These are phyloP conservation scores for Mixornis gularis DNA, from an alignment of 2,113 vertebrate species.

Conservation along the genomic window DNA sequence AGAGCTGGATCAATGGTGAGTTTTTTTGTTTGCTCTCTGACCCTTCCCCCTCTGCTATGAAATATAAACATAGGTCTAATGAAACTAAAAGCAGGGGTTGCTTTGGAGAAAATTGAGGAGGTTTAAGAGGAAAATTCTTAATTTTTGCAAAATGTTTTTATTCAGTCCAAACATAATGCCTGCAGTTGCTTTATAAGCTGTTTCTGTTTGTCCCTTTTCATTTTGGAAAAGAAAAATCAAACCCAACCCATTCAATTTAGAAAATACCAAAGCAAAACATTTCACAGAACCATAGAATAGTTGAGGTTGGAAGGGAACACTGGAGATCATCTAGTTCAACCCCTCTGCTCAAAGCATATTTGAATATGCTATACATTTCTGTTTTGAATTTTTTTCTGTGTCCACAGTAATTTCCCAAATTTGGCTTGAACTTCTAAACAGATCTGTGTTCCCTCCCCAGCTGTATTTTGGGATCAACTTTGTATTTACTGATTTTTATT, in stretches of 20 bases:
- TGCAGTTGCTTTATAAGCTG: background rate
- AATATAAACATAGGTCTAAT: background rate
- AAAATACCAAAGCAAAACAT: constrained; percentile 46
- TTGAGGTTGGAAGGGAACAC: constrained; percentile 18
- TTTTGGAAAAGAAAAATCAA: constrained; percentile 4
- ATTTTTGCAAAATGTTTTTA: background rate
- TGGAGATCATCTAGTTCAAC: background rate
- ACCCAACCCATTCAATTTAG: constrained; percentile 11
- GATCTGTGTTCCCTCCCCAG: background rate
- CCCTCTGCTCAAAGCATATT: background rate
- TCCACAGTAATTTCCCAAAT: background rate
- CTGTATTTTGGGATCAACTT: background rate
- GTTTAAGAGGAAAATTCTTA: background rate
- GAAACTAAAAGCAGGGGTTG: background rate
- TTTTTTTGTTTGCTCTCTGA: background rate
- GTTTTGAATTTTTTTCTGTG: background rate
- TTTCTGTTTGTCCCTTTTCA: constrained; percentile 28
- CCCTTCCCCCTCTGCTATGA: background rate
- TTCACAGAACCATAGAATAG: constrained; percentile 28
- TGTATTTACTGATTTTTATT: background rate
- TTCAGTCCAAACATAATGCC: background rate
- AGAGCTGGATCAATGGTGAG: constrained; percentile 32
- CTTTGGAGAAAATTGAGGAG: background rate
- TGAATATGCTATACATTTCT: background rate
- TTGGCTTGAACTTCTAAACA: background rate